Base-by-base conservation (phyloP, 2,888 invertebrate genomes). In the Carpatolechia fugitivella region DNA sequence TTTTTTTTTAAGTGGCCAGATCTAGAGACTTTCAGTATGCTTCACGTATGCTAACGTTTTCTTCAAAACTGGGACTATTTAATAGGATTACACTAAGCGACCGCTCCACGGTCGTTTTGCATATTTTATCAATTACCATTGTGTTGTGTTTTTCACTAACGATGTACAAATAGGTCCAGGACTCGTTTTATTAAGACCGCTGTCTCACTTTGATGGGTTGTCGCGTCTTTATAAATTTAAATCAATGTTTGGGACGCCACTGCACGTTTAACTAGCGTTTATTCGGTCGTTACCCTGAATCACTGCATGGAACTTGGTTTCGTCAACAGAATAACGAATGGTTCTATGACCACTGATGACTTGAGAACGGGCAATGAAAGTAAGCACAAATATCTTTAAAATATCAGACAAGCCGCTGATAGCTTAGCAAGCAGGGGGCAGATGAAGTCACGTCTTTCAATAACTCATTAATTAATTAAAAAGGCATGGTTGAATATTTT, bases 101-200 rank as follows among this genome's bases (percentile, higher is more conserved):
- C 55, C 56, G 60, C 58, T 61, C 57, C 56, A 56, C 52, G 36
- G 56, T 55, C 52, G 58, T 70, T 85, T 83, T 88, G 83, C 82
- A 89, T 89, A 87, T 85, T 86, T 81, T 68, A 88, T 85, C 77
- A 79, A 80, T 81, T 69, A 70, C 74, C 68, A 80, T 85, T 85
- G 83, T 80, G 73, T 70, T 62, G 56, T 57, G 60, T 61, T 66
- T 64, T 70, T 59, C 68, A 59, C 77, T 85, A 87, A 88, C 77
- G 79, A 85, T 77, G 69, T 79, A 80, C 82, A 87, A 86, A 88
- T 82, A 85, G 65, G 65, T 71, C 57, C 52, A 60, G 61, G 61
- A 60, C 66, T 62, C 69, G 68, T 66, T 72, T 80, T 80, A 80
- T 76, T 76, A 78, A 68, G 70, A 71, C 63, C 70, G 67, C 63